Conservation (phyloP, 2,113 vertebrate species). For the Caloenas nicobarica region DNA sequence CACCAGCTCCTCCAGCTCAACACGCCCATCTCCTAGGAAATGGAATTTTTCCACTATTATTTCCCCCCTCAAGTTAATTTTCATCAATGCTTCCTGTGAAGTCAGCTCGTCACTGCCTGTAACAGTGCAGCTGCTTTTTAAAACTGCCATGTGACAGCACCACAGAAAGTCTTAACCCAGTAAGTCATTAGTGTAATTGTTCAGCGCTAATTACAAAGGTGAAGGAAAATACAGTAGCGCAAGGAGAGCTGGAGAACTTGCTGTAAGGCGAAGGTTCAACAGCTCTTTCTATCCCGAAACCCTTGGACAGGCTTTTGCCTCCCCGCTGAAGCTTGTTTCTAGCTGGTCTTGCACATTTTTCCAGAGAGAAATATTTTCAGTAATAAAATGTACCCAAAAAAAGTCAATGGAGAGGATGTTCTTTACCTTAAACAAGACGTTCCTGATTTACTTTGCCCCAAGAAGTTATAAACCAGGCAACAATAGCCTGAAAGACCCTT, state of each 20-base stretch:
- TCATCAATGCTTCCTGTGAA: neutral
- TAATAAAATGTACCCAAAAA: neutral
- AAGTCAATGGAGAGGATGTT: neutral
- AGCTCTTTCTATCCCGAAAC: neutral
- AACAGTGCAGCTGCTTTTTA: neutral
- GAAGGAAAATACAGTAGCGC: neutral
- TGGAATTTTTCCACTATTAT: accelerated
- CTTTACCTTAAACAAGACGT: neutral
- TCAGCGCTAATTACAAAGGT: neutral
- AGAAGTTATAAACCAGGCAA: neutral
- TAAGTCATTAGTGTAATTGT: neutral
- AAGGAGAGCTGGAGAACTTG: neutral
- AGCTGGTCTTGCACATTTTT: neutral
- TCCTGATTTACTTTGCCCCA: neutral
- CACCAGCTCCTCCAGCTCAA: accelerated
- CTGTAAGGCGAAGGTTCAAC: no score
- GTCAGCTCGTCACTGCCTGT: neutral
- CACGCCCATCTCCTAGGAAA: neutral
- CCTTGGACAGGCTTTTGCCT: neutral
- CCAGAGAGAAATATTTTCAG: neutral
- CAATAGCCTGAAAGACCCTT: neutral
- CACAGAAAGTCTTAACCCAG: neutral
- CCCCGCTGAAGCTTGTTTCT: neutral
- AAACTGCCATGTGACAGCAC: neutral
- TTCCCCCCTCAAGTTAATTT: neutral